Conservation (phyloP, 2,113 vertebrate species). For the Lophius piscatorius region DNA sequence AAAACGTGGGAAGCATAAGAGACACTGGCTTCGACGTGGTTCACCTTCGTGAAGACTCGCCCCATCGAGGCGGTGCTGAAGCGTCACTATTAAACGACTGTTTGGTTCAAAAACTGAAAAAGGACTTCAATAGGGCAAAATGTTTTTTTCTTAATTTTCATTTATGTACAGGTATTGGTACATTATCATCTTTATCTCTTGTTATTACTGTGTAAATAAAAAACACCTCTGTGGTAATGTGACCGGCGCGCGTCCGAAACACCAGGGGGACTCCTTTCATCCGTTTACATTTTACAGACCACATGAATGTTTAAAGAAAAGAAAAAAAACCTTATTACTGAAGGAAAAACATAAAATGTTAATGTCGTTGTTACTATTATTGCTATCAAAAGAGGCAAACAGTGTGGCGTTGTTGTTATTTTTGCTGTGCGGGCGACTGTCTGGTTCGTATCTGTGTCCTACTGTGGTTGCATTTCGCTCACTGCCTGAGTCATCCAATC, state of each 20-base stretch:
- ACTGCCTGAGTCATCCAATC: constrained; percentile 43
- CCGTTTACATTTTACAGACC: constrained; percentile 78
- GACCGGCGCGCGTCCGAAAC: constrained; percentile 12
- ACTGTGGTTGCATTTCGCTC: constrained; percentile 52
- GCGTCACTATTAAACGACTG: constrained; percentile 48
- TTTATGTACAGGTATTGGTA: constrained; percentile 43
- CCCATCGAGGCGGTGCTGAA: constrained; percentile 39
- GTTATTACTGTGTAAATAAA: constrained; percentile 45
- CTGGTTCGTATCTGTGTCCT: constrained; percentile 45
- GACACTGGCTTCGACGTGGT: constrained; percentile 22
- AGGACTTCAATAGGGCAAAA: constrained; percentile 17
- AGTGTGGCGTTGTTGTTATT: constrained; percentile 52
- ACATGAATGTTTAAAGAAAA: constrained; percentile 74
- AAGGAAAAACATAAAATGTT: constrained; percentile 38
- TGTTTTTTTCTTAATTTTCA: constrained; percentile 26
- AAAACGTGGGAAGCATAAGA: constrained; percentile 11
- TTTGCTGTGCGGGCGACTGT: constrained; percentile 47
- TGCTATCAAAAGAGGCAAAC: constrained; percentile 45
- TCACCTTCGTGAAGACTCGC: constrained; percentile 48
- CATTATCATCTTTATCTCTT: constrained; percentile 31
- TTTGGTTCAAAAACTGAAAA: constrained; percentile 43
- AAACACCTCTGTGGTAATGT: constrained; percentile 22
- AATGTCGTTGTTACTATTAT: constrained; percentile 55
- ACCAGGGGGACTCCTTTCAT: constrained; percentile 38
- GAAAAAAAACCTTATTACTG: constrained; percentile 47